Evolutionary conservation across 1,140 invertebrate species (phyloP).

Genomic region (Drosophila setifemur): DNA sequence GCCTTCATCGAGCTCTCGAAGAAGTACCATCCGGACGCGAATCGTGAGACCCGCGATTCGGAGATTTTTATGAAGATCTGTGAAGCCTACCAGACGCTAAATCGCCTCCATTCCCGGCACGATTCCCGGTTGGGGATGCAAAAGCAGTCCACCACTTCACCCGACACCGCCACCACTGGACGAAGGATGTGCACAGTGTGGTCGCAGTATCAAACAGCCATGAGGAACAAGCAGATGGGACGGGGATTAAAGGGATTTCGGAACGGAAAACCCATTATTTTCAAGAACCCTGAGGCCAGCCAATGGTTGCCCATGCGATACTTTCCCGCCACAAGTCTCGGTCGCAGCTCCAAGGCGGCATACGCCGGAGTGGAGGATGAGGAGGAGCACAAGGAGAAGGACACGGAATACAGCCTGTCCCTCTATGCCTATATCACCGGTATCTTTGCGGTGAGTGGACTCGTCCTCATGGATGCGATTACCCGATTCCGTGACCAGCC

Average conservation of each 20-base stretch:
- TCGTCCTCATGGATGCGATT: neutral
- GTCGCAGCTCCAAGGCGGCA: too few relatives aligned
- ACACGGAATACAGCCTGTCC: neutral
- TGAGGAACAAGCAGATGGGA: slow-evolving; percentile 41
- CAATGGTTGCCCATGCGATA: slow-evolving; percentile 9
- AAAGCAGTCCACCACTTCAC: neutral
- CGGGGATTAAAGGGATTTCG: neutral
- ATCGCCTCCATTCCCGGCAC: slow-evolving; percentile 16
- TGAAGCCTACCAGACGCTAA: slow-evolving; percentile 53
- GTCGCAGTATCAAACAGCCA: slow-evolving; percentile 33
- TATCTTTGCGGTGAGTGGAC: neutral
- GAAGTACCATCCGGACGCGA: slow-evolving; percentile 59
- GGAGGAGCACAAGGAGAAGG: too few relatives aligned
- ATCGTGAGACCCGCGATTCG: slow-evolving; percentile 1
- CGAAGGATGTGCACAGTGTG: slow-evolving; percentile 28
- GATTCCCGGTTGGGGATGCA: slow-evolving; percentile 7
- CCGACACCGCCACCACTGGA: neutral
- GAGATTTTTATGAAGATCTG: slow-evolving; percentile 51
- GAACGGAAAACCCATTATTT: neutral
- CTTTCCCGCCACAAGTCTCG: neutral
- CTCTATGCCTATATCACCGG: slow-evolving; percentile 1
- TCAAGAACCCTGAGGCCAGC: neutral
- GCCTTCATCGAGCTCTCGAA: slow-evolving; percentile 59
- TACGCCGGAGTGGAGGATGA: too few relatives aligned
- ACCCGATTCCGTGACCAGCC: neutral